These are phyloP conservation scores for Tragopan temminckii DNA, from an alignment of 2,797 vertebrate species.

Conservation along the genomic window DNA sequence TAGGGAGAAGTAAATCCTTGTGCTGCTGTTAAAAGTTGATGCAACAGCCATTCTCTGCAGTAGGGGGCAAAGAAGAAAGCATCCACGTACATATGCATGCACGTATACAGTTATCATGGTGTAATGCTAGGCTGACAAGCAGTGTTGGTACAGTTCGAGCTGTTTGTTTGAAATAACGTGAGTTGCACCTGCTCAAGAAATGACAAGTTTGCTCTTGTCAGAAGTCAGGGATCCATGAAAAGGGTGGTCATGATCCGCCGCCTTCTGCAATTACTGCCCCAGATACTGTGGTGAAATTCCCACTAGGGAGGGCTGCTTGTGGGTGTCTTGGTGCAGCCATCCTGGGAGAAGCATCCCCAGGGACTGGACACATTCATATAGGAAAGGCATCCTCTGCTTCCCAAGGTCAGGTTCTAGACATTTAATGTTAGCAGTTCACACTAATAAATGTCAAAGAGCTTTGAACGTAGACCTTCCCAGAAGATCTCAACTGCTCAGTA, in stretches of 20 bases:
- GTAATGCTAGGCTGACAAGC: conserved; percentile 1
- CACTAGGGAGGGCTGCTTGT: neutral
- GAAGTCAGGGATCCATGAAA: neutral
- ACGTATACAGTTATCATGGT: neutral
- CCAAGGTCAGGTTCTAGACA: neutral
- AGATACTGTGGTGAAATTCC: neutral
- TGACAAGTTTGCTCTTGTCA: conserved; percentile 5
- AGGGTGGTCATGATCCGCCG: fast-evolving
- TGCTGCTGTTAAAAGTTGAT: conserved; percentile 62
- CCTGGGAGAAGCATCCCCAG: neutral
- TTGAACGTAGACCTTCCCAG: neutral
- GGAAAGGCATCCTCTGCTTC: neutral
- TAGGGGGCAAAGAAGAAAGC: neutral
- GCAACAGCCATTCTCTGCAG: conserved; percentile 44
- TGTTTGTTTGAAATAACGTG: neutral
- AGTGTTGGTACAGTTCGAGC: neutral
- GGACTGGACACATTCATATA: neutral
- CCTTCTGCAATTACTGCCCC: neutral
- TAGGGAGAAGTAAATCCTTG: conserved; percentile 58
- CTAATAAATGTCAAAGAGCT: neutral
- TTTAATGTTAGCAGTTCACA: neutral
- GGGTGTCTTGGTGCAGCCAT: neutral
- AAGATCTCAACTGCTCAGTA: neutral
- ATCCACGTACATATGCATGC: fast-evolving
- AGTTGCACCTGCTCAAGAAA: conserved; percentile 38